Evolutionary conservation across 2,797 vertebrate genomes (phyloP), one percentile per base, ranked within the genome.

Genomic region (Poeciliopsis infans): DNA sequence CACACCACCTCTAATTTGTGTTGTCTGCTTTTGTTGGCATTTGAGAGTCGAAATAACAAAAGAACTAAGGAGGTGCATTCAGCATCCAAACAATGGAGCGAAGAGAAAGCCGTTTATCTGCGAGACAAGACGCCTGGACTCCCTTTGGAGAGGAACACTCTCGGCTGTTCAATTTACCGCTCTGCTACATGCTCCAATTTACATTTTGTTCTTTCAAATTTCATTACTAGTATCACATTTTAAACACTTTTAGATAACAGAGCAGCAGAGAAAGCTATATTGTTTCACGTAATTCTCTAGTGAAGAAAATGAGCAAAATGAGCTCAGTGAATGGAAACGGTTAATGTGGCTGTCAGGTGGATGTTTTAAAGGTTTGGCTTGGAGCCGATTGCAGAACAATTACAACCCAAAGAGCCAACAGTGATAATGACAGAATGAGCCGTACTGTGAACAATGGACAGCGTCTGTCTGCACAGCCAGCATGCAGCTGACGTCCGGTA

Each of bases 81-180:
- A 85, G 83, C 72, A 39, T 74, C 79, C 72, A 47, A 68, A 88
- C 87, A 89, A 88, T 72, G 77, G 83, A 80, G 85, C 75, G 80
- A 83, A 25, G 57, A 84, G 75, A 72, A 78, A 90, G 84, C 85
- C 82, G 79, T 92, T 91, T 90, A 91, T 91, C 90, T 86, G 81
- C 61, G 5, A 79, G 85, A 89, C 84, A 87, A 86, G 84, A 87
- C 69, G 78, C 85, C 83, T 88, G 74, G 84, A 85, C 87, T 82
- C 83, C 80, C 83, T 57, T 78, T 33, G 1, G 83, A 86, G 79
- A 83, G 72, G n/a, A 74, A 83, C 74, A 43, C 49, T 77, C 74
- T 55, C 59, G 51, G 74, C 72, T 10, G 51, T 84, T 90, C 75
- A 88, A 86, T 90, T 90, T 88, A 78, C 73, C 41, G 75, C 88